Percentiles rank a stretch among this genome's conserved stretches.
Evolutionary conservation across 2,797 vertebrate species (phyloP).

Genomic region (Ctenochaetus hawaiiensis): DNA sequence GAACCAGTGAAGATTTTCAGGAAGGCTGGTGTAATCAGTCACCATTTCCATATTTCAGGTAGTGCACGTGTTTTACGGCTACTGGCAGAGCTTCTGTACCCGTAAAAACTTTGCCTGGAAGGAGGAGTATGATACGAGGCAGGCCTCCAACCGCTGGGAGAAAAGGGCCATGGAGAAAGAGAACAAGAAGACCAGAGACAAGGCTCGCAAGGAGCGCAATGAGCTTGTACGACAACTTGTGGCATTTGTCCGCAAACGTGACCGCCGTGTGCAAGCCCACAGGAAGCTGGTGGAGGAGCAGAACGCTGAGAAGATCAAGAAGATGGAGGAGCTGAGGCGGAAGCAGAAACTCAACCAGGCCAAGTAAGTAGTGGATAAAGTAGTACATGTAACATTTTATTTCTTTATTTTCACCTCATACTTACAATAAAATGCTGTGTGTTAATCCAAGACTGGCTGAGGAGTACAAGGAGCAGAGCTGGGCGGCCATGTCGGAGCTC

Average conservation of each 20-base stretch:
- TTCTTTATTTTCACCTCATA: neutral
- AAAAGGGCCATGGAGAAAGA: conserved; percentile 99
- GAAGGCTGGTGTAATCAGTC: neutral
- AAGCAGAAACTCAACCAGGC: conserved; percentile 93
- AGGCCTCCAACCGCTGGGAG: conserved; percentile 97
- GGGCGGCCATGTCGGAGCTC: conserved; percentile 92
- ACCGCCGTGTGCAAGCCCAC: conserved; percentile 94
- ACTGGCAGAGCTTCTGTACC: conserved; percentile 98
- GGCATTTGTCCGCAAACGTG: conserved; percentile 94
- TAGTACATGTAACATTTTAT: neutral
- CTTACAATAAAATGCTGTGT: neutral
- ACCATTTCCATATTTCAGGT: conserved; percentile 80
- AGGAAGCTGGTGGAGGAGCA: conserved; percentile 94
- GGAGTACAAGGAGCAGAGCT: conserved; percentile 96
- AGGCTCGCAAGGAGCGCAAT: conserved; percentile 92
- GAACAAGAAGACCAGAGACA: conserved; percentile 95
- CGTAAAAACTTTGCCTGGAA: conserved; percentile 96
- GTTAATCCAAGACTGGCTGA: conserved; percentile 87
- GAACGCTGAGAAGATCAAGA: conserved; percentile 93
- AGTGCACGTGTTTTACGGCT: conserved; percentile 95
- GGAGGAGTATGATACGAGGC: conserved; percentile 95
- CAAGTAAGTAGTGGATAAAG: conserved; percentile 83
- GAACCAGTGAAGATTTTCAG: neutral
- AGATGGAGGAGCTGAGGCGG: conserved; percentile 89
- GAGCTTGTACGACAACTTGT: conserved; percentile 94